Evolutionary conservation across 2,797 vertebrate genomes (phyloP).

Genomic region (Enteromius treurensis): DNA sequence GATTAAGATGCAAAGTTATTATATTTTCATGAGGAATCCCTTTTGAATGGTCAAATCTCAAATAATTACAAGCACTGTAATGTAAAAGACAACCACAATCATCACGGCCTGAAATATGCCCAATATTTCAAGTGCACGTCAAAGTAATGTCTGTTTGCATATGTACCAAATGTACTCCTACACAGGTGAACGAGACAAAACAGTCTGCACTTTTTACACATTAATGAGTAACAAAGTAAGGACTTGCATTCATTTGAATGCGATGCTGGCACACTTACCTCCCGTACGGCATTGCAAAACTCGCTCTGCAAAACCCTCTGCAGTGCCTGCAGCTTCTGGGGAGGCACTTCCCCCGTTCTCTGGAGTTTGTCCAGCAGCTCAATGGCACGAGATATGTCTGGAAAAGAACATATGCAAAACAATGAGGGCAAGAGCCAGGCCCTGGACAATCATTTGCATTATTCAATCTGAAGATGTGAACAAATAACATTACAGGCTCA

Average conservation of each 20-base stretch:
- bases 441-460: conserved; percentile 12
- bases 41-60: not conserved
- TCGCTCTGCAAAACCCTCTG: conserved; percentile 98
- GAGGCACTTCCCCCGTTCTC: conserved; percentile 94
- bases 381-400: conserved; percentile 97
- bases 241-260: not conserved
- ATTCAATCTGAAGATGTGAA: conserved; percentile 10
- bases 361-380: conserved; percentile 97
- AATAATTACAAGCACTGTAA: not conserved
- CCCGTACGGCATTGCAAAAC: conserved; percentile 97
- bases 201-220: not conserved
- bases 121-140: not conserved
- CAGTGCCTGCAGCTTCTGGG: conserved; percentile 95
- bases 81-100: not conserved
- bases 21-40: not conserved
- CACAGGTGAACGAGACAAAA: not conserved
- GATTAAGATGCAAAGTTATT: too few species aligned
- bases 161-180: not conserved
- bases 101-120: not conserved
- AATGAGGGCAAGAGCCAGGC: conserved; percentile 29
- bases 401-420: conserved; percentile 52
- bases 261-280: conserved; percentile 78
- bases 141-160: not conserved
- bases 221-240: not conserved
- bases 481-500: not conserved